Conservation (phyloP, 2,888 invertebrate genomes). For the Coleophora flavipennella region DNA sequence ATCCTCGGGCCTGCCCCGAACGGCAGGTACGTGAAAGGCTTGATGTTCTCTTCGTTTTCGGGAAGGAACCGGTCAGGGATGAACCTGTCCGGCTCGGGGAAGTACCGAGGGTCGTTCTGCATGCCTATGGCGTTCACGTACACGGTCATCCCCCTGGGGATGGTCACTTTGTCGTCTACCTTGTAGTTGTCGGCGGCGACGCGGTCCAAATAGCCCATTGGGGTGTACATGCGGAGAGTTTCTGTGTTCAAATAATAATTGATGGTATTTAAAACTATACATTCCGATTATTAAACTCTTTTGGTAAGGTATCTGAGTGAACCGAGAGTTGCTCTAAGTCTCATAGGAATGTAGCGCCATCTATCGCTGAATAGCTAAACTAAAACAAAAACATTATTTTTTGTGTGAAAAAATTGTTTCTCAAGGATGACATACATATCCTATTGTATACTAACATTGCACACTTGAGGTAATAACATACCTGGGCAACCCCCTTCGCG, state of each 20-base stretch:
- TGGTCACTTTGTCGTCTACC: conserved; percentile 31
- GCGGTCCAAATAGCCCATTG: conserved; percentile 43
- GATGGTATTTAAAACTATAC: too few species aligned
- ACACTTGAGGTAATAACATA: too few species aligned
- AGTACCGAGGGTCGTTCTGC: conserved; percentile 54
- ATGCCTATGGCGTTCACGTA: conserved; percentile 30
- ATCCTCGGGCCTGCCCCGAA: conserved; percentile 72
- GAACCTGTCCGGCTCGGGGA: conserved; percentile 62
- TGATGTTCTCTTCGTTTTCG: conserved; percentile 23
- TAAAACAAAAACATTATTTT: not conserved
- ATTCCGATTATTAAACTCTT: not conserved
- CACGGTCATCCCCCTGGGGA: conserved; percentile 29
- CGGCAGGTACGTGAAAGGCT: conserved; percentile 42
- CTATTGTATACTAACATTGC: too few species aligned
- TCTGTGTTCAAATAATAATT: conserved; percentile 23
- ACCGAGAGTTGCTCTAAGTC: too few species aligned
- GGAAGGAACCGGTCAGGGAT: conserved; percentile 69
- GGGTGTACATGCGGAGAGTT: conserved; percentile 32
- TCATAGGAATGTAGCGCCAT: not conserved
- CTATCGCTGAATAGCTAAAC: not conserved
- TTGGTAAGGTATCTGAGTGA: too few species aligned
- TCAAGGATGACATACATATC: too few species aligned
- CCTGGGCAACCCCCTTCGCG: too few species aligned
- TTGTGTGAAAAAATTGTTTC: too few species aligned
- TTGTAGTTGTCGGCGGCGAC: conserved; percentile 25